Evolutionary conservation across 1,140 invertebrate genomes (phyloP).

Genomic region (Caenorhabditis latens): DNA sequence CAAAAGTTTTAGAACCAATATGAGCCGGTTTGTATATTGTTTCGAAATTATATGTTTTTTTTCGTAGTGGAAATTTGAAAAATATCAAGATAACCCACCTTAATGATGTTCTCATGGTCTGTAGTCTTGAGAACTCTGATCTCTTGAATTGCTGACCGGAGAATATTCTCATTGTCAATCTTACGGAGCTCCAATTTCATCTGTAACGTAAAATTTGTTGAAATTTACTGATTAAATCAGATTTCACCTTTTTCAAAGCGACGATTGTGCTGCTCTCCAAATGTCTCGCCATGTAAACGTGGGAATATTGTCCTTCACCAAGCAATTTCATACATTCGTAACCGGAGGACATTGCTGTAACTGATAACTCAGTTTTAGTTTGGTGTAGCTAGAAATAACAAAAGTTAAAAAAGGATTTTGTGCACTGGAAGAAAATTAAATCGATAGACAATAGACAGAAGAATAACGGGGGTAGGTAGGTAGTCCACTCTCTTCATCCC

Average conservation of each 20-base stretch:
- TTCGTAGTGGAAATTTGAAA: not conserved
- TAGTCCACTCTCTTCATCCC: too few species aligned
- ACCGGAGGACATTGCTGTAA: too few species aligned
- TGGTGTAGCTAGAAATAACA: too few species aligned
- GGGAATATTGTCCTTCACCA: conserved; percentile 79
- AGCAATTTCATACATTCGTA: too few species aligned
- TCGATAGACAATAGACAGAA: too few species aligned
- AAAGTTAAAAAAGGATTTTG: too few species aligned
- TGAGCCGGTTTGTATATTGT: too few species aligned
- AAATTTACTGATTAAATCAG: not conserved
- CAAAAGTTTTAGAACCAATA: too few species aligned
- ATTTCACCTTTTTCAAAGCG: conserved; percentile 91
- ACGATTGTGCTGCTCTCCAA: conserved; percentile 85
- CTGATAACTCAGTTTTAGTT: too few species aligned
- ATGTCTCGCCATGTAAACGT: conserved; percentile 96
- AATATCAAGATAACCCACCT: conserved; percentile 80
- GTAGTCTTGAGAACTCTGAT: conserved; percentile 97
- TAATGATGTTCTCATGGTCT: conserved; percentile 93
- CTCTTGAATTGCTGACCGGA: conserved; percentile 95
- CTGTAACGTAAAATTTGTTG: conserved; percentile 79
- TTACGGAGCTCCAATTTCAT: conserved; percentile 94
- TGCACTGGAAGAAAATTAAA: too few species aligned
- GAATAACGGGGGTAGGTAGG: too few species aligned
- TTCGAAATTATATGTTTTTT: too few species aligned
- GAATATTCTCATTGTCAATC: conserved; percentile 96